These are phyloP conservation scores for Myopa testacea DNA, from an alignment of 2,888 invertebrate species.

Conservation along the genomic window DNA sequence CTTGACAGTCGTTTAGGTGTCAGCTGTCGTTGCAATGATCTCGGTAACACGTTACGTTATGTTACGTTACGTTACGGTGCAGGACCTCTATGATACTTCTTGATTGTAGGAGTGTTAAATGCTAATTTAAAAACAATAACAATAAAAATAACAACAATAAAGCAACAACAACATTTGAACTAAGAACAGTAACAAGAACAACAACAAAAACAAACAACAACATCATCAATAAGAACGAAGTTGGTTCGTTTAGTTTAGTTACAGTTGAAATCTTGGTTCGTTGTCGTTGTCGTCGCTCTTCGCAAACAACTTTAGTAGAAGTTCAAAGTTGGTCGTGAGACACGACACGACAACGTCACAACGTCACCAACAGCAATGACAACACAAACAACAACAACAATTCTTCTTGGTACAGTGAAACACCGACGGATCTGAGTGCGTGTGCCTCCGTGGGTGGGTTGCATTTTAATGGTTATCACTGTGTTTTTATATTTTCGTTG, in stretches of 20 bases:
- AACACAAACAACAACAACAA: slow-evolving; percentile 36
- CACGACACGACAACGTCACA: slow-evolving; percentile 1
- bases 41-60: background rate
- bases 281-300: background rate
- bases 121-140: slow-evolving; percentile 33
- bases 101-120: slow-evolving; percentile 14
- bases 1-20: slow-evolving; percentile 27
- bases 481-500: slow-evolving; percentile 12
- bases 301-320: background rate
- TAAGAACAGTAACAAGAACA: slow-evolving; percentile 7
- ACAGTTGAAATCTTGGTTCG: background rate
- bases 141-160: background rate
- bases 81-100: background rate
- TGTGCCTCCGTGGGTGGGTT: slow-evolving; percentile 45
- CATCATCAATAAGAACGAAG: background rate
- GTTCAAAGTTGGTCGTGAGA: slow-evolving; percentile 17
- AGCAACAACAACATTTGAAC: background rate
- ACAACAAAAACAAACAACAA: background rate
- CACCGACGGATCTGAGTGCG: background rate
- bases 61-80: background rate
- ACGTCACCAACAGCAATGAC: slow-evolving; percentile 29
- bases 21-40: slow-evolving; percentile 22
- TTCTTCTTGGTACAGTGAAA: slow-evolving; percentile 21
- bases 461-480: slow-evolving; percentile 34
- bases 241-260: background rate